phyloP scores from a whole-genome alignment of 37 sponge, comb jelly and placozoan genomes.

The Corticium candelabrum region DNA sequence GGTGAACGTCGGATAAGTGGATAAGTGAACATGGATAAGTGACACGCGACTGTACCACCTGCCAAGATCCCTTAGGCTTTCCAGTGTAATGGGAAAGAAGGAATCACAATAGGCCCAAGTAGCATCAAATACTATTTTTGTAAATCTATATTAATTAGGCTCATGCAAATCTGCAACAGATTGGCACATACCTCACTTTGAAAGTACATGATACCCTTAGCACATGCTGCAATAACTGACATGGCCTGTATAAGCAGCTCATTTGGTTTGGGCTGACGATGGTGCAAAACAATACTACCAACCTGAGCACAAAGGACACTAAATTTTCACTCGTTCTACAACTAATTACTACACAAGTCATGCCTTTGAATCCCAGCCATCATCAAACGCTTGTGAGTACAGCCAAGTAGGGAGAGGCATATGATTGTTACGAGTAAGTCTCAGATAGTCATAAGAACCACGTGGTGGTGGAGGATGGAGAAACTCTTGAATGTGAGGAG shows the following conservation, averaged over 20 bases:
- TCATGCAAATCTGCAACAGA: too few relatives aligned
- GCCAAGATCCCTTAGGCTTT: too few relatives aligned
- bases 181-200: constrained; percentile 43
- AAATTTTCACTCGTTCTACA: too few relatives aligned
- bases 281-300: constrained; percentile 16
- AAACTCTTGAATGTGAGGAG: constrained; percentile 53
- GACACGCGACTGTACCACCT: too few relatives aligned
- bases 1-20: too few relatives aligned
- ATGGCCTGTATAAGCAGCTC: constrained; percentile 54
- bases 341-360: background rate
- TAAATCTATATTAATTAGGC: too few relatives aligned
- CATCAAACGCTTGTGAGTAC: constrained; percentile 19
- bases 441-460: constrained; percentile 54
- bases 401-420: constrained; percentile 42
- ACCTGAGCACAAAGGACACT: constrained; percentile 33
- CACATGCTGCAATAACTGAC: constrained; percentile 54
- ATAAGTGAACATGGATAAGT: too few relatives aligned
- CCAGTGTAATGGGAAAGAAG: too few relatives aligned
- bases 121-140: too few relatives aligned
- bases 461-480: constrained; percentile 41
- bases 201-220: constrained; percentile 58
- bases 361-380: constrained; percentile 20
- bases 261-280: constrained; percentile 33
- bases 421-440: constrained; percentile 56
- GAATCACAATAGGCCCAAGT: too few relatives aligned